Percentiles rank a stretch among this genome's conserved stretches.
These are phyloP conservation scores for Dynastes tityus DNA, from an alignment of 2,888 invertebrate genomes.

Conservation along the genomic window DNA sequence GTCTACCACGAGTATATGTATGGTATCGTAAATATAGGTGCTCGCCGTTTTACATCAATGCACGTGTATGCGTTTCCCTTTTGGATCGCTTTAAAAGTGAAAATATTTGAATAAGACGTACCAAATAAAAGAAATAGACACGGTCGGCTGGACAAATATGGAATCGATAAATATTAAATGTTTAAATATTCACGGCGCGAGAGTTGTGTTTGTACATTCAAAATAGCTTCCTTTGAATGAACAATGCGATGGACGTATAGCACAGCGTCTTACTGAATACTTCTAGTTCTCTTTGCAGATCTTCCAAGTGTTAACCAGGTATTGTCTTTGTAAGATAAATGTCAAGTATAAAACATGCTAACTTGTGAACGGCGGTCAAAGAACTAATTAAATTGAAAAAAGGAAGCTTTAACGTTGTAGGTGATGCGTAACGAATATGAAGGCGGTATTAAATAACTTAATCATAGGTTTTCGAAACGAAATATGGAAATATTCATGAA, in stretches of 20 bases:
- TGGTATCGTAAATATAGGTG: too few relatives aligned
- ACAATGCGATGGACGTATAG: background rate
- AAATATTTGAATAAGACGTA: slow-evolving; percentile 41
- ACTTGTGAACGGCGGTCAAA: background rate
- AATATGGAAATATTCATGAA: too few relatives aligned
- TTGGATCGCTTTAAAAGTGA: slow-evolving; percentile 29
- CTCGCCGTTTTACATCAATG: background rate
- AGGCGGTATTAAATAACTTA: too few relatives aligned
- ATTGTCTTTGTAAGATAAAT: background rate
- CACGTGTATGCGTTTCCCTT: background rate
- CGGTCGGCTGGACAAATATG: slow-evolving; percentile 35
- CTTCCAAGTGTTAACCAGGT: background rate
- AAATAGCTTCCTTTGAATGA: slow-evolving; percentile 20
- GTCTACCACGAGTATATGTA: background rate
- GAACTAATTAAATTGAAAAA: background rate
- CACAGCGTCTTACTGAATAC: background rate
- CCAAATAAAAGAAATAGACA: slow-evolving; percentile 21
- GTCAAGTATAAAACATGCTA: too few relatives aligned
- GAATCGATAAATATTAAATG: slow-evolving; percentile 38
- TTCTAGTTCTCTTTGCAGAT: too few relatives aligned
- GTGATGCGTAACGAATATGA: too few relatives aligned
- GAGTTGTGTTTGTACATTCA: slow-evolving; percentile 31
- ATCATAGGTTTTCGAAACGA: too few relatives aligned
- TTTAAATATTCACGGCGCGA: slow-evolving; percentile 22
- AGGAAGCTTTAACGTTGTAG: too few relatives aligned